A percentile compares a stretch with the other conserved stretches of the same genome.
Conservation (phyloP, 2,113 vertebrate genomes). For the Oostethus manadensis region DNA sequence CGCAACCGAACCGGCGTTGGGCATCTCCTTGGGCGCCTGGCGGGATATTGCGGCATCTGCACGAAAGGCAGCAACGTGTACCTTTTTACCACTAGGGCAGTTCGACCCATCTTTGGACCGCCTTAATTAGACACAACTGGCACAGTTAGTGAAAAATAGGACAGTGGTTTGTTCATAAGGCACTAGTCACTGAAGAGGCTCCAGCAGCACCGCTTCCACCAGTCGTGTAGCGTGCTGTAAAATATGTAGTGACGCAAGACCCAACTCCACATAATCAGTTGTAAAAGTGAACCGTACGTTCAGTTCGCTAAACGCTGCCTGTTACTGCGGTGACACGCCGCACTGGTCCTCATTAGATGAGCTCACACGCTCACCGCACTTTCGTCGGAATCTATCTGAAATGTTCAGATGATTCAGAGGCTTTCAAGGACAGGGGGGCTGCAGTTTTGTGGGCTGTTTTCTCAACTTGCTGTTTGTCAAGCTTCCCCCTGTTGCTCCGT, state of each 20-base stretch:
- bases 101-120: background rate
- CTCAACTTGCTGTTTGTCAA: constrained; percentile 21
- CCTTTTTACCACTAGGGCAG: too few species aligned
- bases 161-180: background rate
- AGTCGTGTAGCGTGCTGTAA: background rate
- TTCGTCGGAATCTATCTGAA: constrained; percentile 13
- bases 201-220: background rate
- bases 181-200: background rate
- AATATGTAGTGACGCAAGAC: background rate
- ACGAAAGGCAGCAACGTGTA: too few species aligned
- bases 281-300: background rate
- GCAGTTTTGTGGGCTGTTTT: constrained; percentile 11
- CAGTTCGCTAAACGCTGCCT: background rate
- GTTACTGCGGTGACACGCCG: background rate
- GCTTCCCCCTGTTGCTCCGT: constrained; percentile 3
- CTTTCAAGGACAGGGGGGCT: constrained; percentile 10
- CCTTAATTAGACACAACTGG: background rate
- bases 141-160: background rate
- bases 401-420: constrained; percentile 25
- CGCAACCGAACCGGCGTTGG: too few species aligned
- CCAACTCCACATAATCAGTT: background rate
- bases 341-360: constrained; percentile 10
- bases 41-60: too few species aligned
- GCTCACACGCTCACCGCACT: background rate
- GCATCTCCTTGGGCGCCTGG: too few species aligned